phyloP scores from a whole-genome alignment of 2,888 invertebrate species.

The Drosophila siamana region DNA sequence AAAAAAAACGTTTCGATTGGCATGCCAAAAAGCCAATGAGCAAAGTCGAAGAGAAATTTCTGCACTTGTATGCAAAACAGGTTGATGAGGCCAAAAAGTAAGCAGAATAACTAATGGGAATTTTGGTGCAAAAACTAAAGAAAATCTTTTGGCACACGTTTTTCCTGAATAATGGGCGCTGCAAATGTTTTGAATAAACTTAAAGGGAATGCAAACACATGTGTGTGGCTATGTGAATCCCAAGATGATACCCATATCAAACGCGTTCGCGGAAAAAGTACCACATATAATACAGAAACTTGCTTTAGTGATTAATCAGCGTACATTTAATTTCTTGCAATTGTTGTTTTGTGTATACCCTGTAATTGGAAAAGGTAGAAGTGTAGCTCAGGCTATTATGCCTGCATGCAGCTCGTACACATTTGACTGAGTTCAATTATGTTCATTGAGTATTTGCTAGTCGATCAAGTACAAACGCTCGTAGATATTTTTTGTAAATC shows the following conservation, averaged over 20 bases:
- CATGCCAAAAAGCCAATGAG: constrained; percentile 41
- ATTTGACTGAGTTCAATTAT: not conserved
- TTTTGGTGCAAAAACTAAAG: not conserved
- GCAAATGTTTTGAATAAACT: constrained; percentile 1
- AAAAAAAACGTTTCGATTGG: constrained; percentile 1
- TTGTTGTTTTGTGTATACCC: constrained; percentile 5
- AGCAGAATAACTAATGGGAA: constrained; percentile 2
- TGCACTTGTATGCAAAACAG: constrained; percentile 47
- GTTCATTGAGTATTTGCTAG: not conserved
- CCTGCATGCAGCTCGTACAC: not conserved
- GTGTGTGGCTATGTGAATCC: constrained; percentile 7
- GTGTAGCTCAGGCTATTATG: not conserved
- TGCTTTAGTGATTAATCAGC: constrained; percentile 30
- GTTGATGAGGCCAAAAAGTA: constrained; percentile 3
- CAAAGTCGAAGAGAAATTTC: constrained; percentile 50
- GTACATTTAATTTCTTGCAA: constrained; percentile 1
- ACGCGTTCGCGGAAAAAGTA: constrained; percentile 14
- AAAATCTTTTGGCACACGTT: constrained; percentile 9
- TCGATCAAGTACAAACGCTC: not conserved
- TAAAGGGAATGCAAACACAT: not conserved
- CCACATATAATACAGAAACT: constrained; percentile 21
- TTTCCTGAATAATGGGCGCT: not conserved
- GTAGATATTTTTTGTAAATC: constrained; percentile 28
- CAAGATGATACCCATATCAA: constrained; percentile 5
- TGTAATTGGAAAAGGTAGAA: not conserved